These are phyloP conservation scores for Hirtodrosophila alboralis DNA, from an alignment of 2,888 invertebrate genomes.

Conservation along the genomic window DNA sequence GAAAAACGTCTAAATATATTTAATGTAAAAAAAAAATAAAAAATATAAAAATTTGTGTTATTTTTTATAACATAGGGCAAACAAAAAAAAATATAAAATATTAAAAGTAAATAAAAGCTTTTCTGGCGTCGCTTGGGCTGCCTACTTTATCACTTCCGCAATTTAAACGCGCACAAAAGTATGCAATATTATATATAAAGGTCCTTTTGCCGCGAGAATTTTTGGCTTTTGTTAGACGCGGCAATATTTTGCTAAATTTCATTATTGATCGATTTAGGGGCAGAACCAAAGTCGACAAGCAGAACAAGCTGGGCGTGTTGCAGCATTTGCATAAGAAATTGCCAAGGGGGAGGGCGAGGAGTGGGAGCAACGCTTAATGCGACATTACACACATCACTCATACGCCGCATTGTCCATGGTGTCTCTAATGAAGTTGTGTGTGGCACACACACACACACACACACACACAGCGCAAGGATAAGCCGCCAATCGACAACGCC, in stretches of 20 bases:
- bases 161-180: conserved; percentile 61
- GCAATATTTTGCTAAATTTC: conserved; percentile 71
- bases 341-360: background rate
- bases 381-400: conserved; percentile 48
- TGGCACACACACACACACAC: too few species aligned
- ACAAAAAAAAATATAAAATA: too few species aligned
- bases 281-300: background rate
- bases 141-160: conserved; percentile 64
- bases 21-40: conserved; percentile 78
- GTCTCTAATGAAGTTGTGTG: conserved; percentile 67
- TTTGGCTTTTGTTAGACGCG: conserved; percentile 24
- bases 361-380: conserved; percentile 1
- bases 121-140: conserved; percentile 27
- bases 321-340: conserved; percentile 50
- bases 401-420: conserved; percentile 39
- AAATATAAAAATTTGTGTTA: conserved; percentile 48
- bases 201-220: conserved; percentile 12
- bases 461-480: too few species aligned
- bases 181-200: too few species aligned
- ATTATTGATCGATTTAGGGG: conserved; percentile 66
- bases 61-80: too few species aligned
- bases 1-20: conserved; percentile 78
- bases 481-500: conserved; percentile 57
- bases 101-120: conserved; percentile 32
- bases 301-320: conserved; percentile 18